These are phyloP conservation scores for Patiria pectinifera DNA, from an alignment of 53 echinoderm and acorn worm genomes.

Conservation along the genomic window DNA sequence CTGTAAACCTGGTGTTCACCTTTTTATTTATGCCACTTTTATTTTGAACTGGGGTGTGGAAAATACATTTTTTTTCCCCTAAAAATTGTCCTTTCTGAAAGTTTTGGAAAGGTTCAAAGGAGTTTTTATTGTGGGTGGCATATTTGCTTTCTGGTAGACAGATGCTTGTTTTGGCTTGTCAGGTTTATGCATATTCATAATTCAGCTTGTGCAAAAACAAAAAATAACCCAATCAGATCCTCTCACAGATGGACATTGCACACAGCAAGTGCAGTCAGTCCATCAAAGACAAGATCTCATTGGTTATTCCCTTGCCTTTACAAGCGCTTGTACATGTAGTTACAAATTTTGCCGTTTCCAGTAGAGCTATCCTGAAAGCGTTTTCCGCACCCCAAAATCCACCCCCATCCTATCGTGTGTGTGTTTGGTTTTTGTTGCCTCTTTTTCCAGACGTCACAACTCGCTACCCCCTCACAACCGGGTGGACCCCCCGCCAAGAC, in stretches of 20 bases:
- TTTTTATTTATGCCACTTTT: neutral
- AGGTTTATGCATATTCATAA: slow-evolving; percentile 2
- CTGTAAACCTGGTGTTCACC: neutral
- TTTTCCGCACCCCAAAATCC: slow-evolving; percentile 6
- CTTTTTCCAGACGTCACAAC: slow-evolving; percentile 74
- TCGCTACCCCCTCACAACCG: slow-evolving; percentile 86
- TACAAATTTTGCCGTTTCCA: neutral
- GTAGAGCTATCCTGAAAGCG: neutral
- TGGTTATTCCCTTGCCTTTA: neutral
- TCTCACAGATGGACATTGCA: neutral
- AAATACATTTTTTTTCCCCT: neutral
- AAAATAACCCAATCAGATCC: neutral
- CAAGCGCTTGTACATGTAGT: slow-evolving; percentile 2
- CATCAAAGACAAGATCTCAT: neutral
- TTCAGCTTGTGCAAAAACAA: neutral
- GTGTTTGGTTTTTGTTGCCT: slow-evolving; percentile 54
- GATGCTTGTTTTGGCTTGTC: neutral
- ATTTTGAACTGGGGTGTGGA: neutral
- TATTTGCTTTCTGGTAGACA: neutral
- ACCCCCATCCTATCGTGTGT: slow-evolving; percentile 53
- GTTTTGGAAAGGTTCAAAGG: neutral
- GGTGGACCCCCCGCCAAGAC: slow-evolving; percentile 66
- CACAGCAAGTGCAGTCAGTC: neutral
- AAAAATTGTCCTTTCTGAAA: neutral
- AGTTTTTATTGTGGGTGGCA: neutral